Evolutionary conservation across 2,113 vertebrate genomes (phyloP).

Genomic region (Cavia porcellus): DNA sequence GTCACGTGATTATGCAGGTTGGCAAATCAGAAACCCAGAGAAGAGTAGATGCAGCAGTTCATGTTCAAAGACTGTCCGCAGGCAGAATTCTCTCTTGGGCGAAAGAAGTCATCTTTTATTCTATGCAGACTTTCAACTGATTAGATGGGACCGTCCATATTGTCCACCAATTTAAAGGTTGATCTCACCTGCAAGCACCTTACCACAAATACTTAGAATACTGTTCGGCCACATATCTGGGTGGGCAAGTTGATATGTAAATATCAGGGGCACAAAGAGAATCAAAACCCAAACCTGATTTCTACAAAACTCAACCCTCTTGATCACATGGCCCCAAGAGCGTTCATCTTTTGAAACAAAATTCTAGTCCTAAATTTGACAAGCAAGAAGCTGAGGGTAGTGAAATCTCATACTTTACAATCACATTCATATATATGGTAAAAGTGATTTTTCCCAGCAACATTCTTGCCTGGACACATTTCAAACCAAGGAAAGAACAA

Average conservation of each 20-base stretch:
- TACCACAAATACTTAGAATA: neutral
- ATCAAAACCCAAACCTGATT: constrained; percentile 26
- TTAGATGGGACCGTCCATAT: neutral
- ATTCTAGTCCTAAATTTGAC: neutral
- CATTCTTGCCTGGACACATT: neutral
- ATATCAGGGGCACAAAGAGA: neutral
- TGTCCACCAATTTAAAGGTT: neutral
- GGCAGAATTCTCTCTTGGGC: neutral
- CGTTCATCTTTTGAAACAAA: neutral
- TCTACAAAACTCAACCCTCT: neutral
- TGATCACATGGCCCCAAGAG: neutral
- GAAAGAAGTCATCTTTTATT: neutral
- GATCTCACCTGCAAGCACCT: neutral
- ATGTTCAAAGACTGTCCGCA: neutral
- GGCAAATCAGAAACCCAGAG: neutral
- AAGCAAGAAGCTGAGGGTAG: neutral
- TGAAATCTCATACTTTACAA: neutral
- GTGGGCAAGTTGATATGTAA: neutral
- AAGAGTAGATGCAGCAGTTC: neutral
- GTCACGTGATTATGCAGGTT: neutral
- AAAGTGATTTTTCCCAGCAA: neutral
- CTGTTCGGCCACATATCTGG: neutral
- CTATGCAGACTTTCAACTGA: neutral
- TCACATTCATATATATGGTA: neutral
- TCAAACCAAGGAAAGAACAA: constrained; percentile 57